phyloP scores from a whole-genome alignment of 2,888 invertebrate species.

The Drosophila parthenogenetica region DNA sequence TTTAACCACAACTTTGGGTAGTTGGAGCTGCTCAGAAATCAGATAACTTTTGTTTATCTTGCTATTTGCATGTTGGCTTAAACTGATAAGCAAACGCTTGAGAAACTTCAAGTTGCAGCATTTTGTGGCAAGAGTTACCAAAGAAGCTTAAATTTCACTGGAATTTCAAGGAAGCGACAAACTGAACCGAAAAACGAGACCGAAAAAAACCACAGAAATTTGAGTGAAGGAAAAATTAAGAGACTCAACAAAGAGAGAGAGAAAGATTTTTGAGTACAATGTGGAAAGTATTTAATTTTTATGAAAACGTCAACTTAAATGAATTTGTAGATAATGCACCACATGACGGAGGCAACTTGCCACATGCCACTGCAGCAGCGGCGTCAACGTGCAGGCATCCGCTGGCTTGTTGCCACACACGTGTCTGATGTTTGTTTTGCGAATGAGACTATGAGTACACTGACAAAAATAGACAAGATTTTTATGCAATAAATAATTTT shows the following conservation, averaged over 20 bases:
- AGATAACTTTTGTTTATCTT: not conserved
- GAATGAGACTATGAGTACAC: constrained; percentile 17
- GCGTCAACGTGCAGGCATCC: constrained; percentile 17
- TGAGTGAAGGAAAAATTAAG: not conserved
- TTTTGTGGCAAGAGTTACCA: not conserved
- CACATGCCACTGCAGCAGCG: constrained; percentile 19
- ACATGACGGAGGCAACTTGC: constrained; percentile 27
- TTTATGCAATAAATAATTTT: too few species aligned
- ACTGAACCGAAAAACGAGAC: not conserved
- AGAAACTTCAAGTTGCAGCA: constrained; percentile 1
- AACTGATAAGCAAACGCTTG: constrained; percentile 8
- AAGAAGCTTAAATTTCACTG: constrained; percentile 2
- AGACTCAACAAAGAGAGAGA: too few species aligned
- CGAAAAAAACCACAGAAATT: not conserved
- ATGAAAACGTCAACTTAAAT: constrained; percentile 61
- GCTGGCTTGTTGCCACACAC: constrained; percentile 20
- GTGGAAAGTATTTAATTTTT: constrained; percentile 66
- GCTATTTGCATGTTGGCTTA: not conserved
- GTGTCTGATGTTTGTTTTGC: constrained; percentile 37
- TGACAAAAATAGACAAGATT: not conserved
- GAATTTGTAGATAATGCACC: constrained; percentile 57
- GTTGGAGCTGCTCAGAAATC: constrained; percentile 1
- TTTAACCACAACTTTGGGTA: not conserved
- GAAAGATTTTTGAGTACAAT: not conserved
- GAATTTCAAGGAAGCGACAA: not conserved